A percentile compares a stretch with the other conserved stretches of the same genome.
Evolutionary conservation across 2,888 invertebrate species (phyloP).

Genomic region (Nycteola revayana): DNA sequence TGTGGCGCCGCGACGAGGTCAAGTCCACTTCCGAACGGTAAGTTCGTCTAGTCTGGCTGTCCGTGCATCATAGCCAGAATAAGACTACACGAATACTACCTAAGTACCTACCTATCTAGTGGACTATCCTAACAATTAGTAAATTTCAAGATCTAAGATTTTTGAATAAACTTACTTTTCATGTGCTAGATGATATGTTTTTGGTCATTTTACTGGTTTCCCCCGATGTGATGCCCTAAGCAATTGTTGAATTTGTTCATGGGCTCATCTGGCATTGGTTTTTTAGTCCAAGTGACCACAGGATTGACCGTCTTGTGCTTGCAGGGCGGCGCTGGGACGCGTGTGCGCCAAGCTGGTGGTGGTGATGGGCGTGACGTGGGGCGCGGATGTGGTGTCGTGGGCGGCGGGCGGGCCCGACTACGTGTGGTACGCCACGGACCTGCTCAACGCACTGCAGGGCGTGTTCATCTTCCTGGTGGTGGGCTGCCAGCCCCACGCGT

Average conservation of each 20-base stretch:
- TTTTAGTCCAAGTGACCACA: too few species aligned
- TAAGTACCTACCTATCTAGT: too few species aligned
- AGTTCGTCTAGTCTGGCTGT: slow-evolving; percentile 8
- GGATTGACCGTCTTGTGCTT: neutral
- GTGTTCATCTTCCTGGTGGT: slow-evolving; percentile 94
- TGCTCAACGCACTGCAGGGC: slow-evolving; percentile 93
- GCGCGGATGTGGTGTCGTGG: slow-evolving; percentile 92
- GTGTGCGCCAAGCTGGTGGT: slow-evolving; percentile 93
- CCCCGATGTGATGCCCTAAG: too few species aligned
- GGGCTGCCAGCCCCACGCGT: slow-evolving; percentile 93
- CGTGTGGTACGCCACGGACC: slow-evolving; percentile 92
- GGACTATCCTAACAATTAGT: too few species aligned
- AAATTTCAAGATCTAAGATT: too few species aligned
- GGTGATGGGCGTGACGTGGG: slow-evolving; percentile 80
- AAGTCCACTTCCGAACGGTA: slow-evolving; percentile 86
- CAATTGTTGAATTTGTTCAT: too few species aligned
- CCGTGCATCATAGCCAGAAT: too few species aligned
- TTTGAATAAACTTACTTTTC: too few species aligned
- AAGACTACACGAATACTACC: too few species aligned
- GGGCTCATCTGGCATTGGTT: too few species aligned
- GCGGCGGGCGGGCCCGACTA: slow-evolving; percentile 90
- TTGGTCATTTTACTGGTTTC: too few species aligned
- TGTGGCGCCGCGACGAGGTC: slow-evolving; percentile 94
- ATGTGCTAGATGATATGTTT: too few species aligned
- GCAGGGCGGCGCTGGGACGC: slow-evolving; percentile 88